Percentiles rank a stretch among this genome's conserved stretches.
phyloP scores from a whole-genome alignment of 1,140 invertebrate genomes.

The Mamestra configurata region DNA sequence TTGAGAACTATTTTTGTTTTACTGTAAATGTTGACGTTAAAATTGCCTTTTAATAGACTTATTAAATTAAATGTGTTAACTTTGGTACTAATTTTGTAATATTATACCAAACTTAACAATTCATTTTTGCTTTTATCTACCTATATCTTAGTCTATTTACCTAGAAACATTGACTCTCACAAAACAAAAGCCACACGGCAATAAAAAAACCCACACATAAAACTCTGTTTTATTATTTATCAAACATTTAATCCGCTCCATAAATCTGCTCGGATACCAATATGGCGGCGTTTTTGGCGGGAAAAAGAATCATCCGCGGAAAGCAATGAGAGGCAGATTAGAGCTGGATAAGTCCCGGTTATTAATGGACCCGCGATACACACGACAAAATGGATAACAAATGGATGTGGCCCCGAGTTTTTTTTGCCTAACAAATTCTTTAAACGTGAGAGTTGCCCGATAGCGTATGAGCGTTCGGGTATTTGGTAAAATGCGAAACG shows the following conservation, averaged over 20 bases:
- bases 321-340: constrained; percentile 86
- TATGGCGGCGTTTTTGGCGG: constrained; percentile 78
- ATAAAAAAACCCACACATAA: constrained; percentile 54
- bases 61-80: too few species aligned
- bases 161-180: not conserved
- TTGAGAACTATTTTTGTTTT: too few species aligned
- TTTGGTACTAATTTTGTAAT: too few species aligned
- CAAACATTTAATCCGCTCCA: constrained; percentile 81
- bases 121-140: too few species aligned
- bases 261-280: constrained; percentile 80
- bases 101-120: too few species aligned
- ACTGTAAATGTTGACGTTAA: too few species aligned
- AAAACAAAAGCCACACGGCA: not conserved
- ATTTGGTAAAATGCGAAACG: constrained; percentile 21
- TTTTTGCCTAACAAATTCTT: constrained; percentile 71
- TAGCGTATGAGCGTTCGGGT: constrained; percentile 37
- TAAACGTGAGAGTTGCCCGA: constrained; percentile 51
- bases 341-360: constrained; percentile 80
- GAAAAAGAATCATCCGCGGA: constrained; percentile 85
- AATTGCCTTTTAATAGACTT: too few species aligned
- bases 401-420: constrained; percentile 70
- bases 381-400: constrained; percentile 79
- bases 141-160: not conserved
- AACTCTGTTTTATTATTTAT: constrained; percentile 81
- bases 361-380: constrained; percentile 85